Evolutionary conservation across 2,888 invertebrate species (phyloP), one percentile per base, ranked within the genome.

Genomic region (Calameuta idolon): DNA sequence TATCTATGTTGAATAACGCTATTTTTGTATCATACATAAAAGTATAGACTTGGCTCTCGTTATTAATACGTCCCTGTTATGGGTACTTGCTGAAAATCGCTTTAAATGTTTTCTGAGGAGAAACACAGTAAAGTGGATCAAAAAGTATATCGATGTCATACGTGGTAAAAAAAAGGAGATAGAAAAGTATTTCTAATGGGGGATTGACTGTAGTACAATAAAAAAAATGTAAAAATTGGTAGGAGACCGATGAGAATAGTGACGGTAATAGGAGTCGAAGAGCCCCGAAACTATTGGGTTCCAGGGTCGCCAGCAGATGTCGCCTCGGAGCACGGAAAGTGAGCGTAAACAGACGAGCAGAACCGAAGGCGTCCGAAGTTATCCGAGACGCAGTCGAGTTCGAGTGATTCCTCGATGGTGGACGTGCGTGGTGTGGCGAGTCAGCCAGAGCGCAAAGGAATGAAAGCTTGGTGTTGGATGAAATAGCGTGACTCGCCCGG

Each of bases 351-450:
- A 40, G 73, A 34, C 81, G 83, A 81, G 40, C 12, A 4, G 11
- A 12, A 40, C 78, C 87, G 87, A 84, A 40, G 11, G 9, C n/a
- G 9, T 2, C 68, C 87, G 88, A 84, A 79, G 76, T 71, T 71
- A 75, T 76, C 81, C 82, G 84, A 83, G 79, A 71, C 83, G 77
- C 84, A 83, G 84, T 84, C 84, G 81, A 83, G 84, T 79, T 78
- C 78, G 85, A 86, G 84, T 81, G 83, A 83, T 83, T 82, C 81
- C 83, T 81, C 81, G 81, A 81, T 82, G 76, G 82, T 83, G 83
- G 81, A 85, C 84, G 85, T 80, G 81, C 78, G 85, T 81, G 85
- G 82, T 84, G 79, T 80, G 79, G 73, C 78, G 75, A 77, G 81
- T 76, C 34, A 75, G 76, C 76, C 79, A 55, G 75, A 77, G 74